These are phyloP conservation scores for Coboldia fuscipes DNA, from an alignment of 1,140 invertebrate genomes.

Conservation along the genomic window DNA sequence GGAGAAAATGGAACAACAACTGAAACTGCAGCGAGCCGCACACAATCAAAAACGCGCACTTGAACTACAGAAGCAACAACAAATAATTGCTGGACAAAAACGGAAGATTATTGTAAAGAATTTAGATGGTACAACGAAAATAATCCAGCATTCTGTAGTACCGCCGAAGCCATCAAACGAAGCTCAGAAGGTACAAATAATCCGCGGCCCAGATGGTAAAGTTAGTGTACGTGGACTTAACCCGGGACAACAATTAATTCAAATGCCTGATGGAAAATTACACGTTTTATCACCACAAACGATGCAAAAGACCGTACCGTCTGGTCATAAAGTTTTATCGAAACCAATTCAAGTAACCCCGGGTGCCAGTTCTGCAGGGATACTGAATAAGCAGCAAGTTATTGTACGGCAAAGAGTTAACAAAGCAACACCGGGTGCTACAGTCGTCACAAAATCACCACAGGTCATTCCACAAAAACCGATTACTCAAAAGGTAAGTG, in stretches of 20 bases:
- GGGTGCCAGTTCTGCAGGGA: background rate
- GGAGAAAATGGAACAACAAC: constrained; percentile 76
- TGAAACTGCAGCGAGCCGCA: constrained; percentile 63
- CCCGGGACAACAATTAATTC: constrained; percentile 82
- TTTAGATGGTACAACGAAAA: constrained; percentile 51
- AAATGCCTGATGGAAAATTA: constrained; percentile 81
- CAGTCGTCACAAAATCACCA: background rate
- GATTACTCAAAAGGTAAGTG: constrained; percentile 1
- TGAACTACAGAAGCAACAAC: constrained; percentile 27
- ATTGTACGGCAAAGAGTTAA: background rate
- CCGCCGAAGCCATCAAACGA: constrained; percentile 13
- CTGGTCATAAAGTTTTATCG: background rate
- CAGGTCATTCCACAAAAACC: background rate
- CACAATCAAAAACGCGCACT: constrained; percentile 64
- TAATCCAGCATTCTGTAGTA: constrained; percentile 32
- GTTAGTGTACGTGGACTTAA: constrained; percentile 76
- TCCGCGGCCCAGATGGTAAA: constrained; percentile 74
- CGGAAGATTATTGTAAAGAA: constrained; percentile 54
- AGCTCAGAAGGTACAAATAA: constrained; percentile 70
- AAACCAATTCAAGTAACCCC: background rate
- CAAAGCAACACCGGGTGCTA: background rate
- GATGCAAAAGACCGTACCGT: background rate
- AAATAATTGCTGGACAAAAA: constrained; percentile 8
- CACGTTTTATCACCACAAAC: constrained; percentile 51
- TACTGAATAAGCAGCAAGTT: background rate